Conservation (phyloP, 2,797 vertebrate genomes). For the Pagetopsis macropterus region DNA sequence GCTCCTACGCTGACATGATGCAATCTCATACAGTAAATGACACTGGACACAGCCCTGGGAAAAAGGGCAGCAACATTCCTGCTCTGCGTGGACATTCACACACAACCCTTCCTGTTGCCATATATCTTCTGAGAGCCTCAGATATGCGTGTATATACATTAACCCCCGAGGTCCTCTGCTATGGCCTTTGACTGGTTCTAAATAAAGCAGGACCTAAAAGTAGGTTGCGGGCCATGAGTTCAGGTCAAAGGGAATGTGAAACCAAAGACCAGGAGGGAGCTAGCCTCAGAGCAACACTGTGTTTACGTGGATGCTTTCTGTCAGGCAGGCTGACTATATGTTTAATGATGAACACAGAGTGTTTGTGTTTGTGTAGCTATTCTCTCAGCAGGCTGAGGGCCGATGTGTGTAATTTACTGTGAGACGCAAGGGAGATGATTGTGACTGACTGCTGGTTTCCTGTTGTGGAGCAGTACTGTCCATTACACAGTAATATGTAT, state of each 20-base stretch:
- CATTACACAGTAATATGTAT: not conserved
- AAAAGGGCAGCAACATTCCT: constrained; percentile 19
- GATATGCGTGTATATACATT: constrained; percentile 56
- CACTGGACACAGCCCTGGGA: constrained; percentile 4
- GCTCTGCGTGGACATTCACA: constrained; percentile 32
- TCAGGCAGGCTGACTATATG: constrained; percentile 37
- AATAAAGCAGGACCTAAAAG: constrained; percentile 80
- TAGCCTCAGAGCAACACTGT: constrained; percentile 48
- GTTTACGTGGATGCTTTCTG: constrained; percentile 65
- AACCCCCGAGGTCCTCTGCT: constrained; percentile 54
- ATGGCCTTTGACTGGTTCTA: constrained; percentile 67
- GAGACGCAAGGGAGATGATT: constrained; percentile 25
- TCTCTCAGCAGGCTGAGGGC: constrained; percentile 42
- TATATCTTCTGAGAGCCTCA: constrained; percentile 37
- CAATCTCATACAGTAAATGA: constrained; percentile 10
- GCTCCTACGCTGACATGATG: constrained; percentile 5
- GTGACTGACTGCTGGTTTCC: constrained; percentile 1
- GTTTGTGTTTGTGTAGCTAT: constrained; percentile 45
- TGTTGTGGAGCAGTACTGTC: not conserved
- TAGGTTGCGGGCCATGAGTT: constrained; percentile 62
- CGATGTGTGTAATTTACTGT: constrained; percentile 41
- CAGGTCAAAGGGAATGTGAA: constrained; percentile 81
- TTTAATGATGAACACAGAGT: constrained; percentile 36
- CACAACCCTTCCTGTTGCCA: constrained; percentile 38
- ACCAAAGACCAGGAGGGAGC: constrained; percentile 66